Evolutionary conservation across 2,888 invertebrate genomes (phyloP).

Genomic region (Molorchus minor): DNA sequence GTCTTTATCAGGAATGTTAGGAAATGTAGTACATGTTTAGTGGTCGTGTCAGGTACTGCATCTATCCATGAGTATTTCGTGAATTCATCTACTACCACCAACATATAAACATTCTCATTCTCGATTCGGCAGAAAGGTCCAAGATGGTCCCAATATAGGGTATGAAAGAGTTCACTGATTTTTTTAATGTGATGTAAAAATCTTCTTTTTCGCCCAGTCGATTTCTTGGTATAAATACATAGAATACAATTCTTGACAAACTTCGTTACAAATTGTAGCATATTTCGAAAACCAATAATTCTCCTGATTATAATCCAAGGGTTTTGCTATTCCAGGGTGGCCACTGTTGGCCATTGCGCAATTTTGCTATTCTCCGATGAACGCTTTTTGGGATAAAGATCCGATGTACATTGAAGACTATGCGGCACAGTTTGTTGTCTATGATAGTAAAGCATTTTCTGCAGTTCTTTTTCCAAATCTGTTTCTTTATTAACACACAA

Average conservation of each 20-base stretch:
- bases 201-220: conserved; percentile 18
- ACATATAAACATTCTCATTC: conserved; percentile 23
- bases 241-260: conserved; percentile 48
- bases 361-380: conserved; percentile 7
- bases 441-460: not conserved
- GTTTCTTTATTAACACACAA: not conserved
- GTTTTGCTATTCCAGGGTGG: conserved; percentile 38
- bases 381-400: conserved; percentile 6
- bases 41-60: conserved; percentile 28
- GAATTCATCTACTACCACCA: conserved; percentile 27
- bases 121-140: conserved; percentile 38
- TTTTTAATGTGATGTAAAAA: conserved; percentile 41
- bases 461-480: not conserved
- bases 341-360: conserved; percentile 29
- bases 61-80: conserved; percentile 23
- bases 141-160: conserved; percentile 43
- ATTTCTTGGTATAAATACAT: conserved; percentile 47
- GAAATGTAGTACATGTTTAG: conserved; percentile 3
- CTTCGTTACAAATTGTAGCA: conserved; percentile 35
- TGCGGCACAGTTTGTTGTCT: not conserved
- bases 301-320: conserved; percentile 1
- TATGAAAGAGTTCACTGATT: conserved; percentile 35
- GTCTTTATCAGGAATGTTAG: conserved; percentile 9
- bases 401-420: not conserved
- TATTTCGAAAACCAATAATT: conserved; percentile 40